A percentile compares a stretch with the other conserved stretches of the same genome.
Conservation (phyloP, 2,797 vertebrate species). For the Mus minutoides region DNA sequence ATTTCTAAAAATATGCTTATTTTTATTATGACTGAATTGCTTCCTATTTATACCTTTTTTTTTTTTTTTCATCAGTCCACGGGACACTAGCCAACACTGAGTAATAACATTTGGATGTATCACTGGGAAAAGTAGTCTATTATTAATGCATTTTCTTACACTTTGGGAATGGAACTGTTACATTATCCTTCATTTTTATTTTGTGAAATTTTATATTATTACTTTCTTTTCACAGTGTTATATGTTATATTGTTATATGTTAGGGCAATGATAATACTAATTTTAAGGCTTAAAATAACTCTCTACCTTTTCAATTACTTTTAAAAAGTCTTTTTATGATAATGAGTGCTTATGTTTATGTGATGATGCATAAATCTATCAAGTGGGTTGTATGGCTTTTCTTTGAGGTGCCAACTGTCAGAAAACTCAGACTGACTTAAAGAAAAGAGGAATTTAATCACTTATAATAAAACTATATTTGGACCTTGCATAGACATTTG, state of each 20-base stretch:
- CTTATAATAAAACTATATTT: slow-evolving; percentile 40
- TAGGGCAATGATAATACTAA: not conserved
- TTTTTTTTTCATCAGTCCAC: not conserved
- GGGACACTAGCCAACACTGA: slow-evolving; percentile 2
- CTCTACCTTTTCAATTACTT: slow-evolving; percentile 20
- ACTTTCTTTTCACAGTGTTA: not conserved
- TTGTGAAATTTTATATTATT: not conserved
- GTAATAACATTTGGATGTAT: slow-evolving; percentile 29
- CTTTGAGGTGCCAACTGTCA: not conserved
- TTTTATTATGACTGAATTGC: slow-evolving; percentile 44
- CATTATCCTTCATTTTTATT: not conserved
- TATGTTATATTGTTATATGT: not conserved
- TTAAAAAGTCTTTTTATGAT: not conserved
- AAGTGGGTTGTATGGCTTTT: slow-evolving; percentile 28
- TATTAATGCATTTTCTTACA: slow-evolving; percentile 6
- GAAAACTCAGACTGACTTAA: slow-evolving; percentile 34
- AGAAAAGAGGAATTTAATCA: slow-evolving; percentile 17
- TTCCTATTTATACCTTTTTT: not conserved
- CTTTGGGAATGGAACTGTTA: not conserved
- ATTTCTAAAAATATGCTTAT: slow-evolving; percentile 39
- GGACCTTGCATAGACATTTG: slow-evolving; percentile 21
- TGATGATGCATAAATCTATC: not conserved
- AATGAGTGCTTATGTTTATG: slow-evolving; percentile 1
- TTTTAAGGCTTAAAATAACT: not conserved
- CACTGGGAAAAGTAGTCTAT: slow-evolving; percentile 22